Conservation (phyloP, 1,140 invertebrate genomes). For the Neomicropteryx cornuta region DNA sequence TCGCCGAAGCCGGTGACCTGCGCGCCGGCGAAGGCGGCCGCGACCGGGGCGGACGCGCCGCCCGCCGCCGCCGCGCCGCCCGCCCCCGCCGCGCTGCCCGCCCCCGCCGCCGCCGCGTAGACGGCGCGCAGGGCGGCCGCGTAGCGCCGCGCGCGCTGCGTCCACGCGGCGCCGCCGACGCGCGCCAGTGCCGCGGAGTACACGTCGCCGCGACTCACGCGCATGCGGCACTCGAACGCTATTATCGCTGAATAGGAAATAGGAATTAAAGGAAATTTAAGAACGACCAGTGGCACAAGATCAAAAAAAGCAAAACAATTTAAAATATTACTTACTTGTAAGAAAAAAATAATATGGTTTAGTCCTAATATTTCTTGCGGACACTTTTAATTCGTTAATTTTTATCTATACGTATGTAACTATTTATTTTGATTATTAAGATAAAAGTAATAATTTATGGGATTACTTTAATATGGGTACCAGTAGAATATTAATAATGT, state of each 20-base stretch:
- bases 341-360: no score
- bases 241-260: conserved; percentile 47
- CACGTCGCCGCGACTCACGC: conserved; percentile 53
- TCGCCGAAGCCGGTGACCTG: conserved; percentile 58
- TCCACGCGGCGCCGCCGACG: conserved; percentile 26
- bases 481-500: no score
- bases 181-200: conserved; percentile 36
- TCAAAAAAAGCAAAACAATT: no score
- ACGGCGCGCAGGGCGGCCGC: conserved; percentile 46
- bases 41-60: conserved; percentile 35
- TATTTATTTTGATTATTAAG: no score
- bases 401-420: no score
- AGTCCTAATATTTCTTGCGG: no score
- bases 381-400: no score
- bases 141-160: conserved; percentile 37
- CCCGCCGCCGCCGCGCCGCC: conserved; percentile 21
- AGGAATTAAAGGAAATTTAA: no score
- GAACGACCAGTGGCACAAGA: no score
- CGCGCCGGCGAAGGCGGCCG: conserved; percentile 48
- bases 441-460: no score
- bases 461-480: no score
- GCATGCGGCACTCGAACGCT: conserved; percentile 54
- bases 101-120: conserved; percentile 29
- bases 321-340: no score
- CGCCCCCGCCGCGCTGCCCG: conserved; percentile 4